Base-by-base conservation (phyloP, 2,888 invertebrate species). In the Rhingia campestris region DNA sequence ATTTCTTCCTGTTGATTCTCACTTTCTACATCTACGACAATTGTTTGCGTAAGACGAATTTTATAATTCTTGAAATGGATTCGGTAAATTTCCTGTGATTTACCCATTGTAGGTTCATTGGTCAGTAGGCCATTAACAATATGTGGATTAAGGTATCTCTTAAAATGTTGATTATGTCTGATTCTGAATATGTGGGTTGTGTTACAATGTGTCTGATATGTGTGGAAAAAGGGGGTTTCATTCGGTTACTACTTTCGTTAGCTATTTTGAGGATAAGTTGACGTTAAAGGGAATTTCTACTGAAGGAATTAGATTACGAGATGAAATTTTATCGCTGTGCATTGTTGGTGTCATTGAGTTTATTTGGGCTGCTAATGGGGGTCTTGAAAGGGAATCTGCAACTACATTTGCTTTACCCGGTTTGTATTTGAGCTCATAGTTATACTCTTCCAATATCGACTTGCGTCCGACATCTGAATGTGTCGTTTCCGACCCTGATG, bases 261-360 rank as follows among this genome's bases (percentile, higher is more conserved):
- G 4, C 43, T 59, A 32, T 33, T 43, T 59, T 33, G 6, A 74
- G 54, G n/a, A 74, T 49, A 12, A 81, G n/a, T 51, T 81, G 0
- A 49, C 70, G 37, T 81, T 81, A 2, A 74, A 43, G 32, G 67
- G 73, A 5, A 35, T 30, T 69, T 74, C 56, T 22, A 66, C 72
- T 3, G 14, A n/a, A 12, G 56, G 33, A 14, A 76, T 86, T 4
- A 77, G 58, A n/a, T 63, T 43, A 22, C 54, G 53, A 6, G 61
- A 54, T 30, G 61, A 76, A n/a, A 67, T 77, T 30, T 77, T 47
- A 14, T 66, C 66, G 32, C 76, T 81, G n/a, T 66, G 73, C 4
- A 37, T 22, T 6, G 73, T 56, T 12, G 45, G 10, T 6, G 69
- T 47, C 12, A 72, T 30, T 5, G 63, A 51, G 30, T 81, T 76